Base-by-base conservation (phyloP, 2,113 vertebrate genomes). In the Cricetomys ansorgei region DNA sequence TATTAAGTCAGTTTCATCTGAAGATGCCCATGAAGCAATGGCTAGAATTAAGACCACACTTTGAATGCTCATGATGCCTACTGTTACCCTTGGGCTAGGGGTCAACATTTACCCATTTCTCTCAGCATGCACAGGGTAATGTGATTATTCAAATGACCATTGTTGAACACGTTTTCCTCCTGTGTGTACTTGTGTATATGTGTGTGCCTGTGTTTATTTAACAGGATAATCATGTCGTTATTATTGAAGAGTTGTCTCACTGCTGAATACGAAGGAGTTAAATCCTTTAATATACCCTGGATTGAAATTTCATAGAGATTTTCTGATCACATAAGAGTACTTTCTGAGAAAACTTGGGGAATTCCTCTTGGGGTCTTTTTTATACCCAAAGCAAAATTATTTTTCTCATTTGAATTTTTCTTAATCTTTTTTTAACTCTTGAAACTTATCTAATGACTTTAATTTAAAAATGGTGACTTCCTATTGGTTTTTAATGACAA, bases 321-420 rank as follows among this genome's bases (percentile, higher is more conserved):
- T 91, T 96, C 92, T 96, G 57, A 95, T 96, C 34, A 19, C 57
- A 91, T 50, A 96, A 87, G 72, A 94, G 16, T 84, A 84, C 95
- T 96, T 96, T 97, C 84, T 48, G 85, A 95, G 76, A 96, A 94
- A 97, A 94, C 85, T 95, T 89, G 62, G 70, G 50, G 55, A 88
- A 96, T 97, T 97, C 76, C 96, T 96, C 95, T 89, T 95, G 96
- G 92, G 93, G 45, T 87, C 72, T 92, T 97, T 94, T 97, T 85
- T 48, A 85, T 96, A 96, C 97, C 95, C 96, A 96, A 96, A 97
- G 97, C 97, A 97, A 98, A 97, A 97, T 97, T 97, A 97, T 98
- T 97, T 98, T 98, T 96, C 94, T 98, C 95, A 97, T 97, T 97
- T 98, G 92, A 97, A 97, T 94, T 95, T 94, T 97, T 95, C 62